Evolutionary conservation across 2,113 vertebrate species (phyloP).

Genomic region (Tenrec ecaudatus): DNA sequence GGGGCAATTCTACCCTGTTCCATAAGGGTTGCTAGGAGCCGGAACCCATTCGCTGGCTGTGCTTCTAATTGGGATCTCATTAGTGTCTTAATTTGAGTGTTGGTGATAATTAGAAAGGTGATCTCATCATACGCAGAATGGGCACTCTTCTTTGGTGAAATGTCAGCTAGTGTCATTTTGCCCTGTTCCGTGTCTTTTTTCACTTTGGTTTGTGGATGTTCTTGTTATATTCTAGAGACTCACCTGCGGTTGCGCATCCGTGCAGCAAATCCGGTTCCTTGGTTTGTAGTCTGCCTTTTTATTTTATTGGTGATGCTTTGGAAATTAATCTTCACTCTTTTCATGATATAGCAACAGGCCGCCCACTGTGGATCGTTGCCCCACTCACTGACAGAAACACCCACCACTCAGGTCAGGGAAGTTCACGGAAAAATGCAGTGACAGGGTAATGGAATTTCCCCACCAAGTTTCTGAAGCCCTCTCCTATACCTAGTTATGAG

Average conservation of each 20-base stretch:
- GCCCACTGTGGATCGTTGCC: not conserved
- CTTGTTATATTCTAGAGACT: conserved; percentile 27
- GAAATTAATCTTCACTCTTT: not conserved
- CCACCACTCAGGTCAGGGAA: not conserved
- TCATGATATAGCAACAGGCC: not conserved
- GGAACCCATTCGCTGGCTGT: too few relatives aligned
- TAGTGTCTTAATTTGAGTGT: not conserved
- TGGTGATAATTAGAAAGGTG: not conserved
- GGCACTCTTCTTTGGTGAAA: not conserved
- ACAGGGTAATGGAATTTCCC: too few relatives aligned
- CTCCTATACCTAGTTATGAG: too few relatives aligned
- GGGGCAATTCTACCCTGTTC: too few relatives aligned
- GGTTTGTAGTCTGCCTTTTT: conserved; percentile 18
- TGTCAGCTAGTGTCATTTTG: not conserved
- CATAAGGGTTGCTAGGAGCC: too few relatives aligned
- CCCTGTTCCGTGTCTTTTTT: conserved; percentile 3
- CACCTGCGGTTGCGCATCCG: not conserved
- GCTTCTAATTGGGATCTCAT: not conserved
- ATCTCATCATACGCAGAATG: not conserved
- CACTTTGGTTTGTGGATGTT: not conserved
- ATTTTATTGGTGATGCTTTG: conserved; percentile 28
- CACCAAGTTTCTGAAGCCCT: too few relatives aligned
- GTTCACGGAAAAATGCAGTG: too few relatives aligned
- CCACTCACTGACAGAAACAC: not conserved
- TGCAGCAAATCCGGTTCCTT: not conserved